Percentiles rank a stretch among this genome's conserved stretches.
phyloP scores from a whole-genome alignment of 1,140 invertebrate species.

The Drosophila kepulauana region DNA sequence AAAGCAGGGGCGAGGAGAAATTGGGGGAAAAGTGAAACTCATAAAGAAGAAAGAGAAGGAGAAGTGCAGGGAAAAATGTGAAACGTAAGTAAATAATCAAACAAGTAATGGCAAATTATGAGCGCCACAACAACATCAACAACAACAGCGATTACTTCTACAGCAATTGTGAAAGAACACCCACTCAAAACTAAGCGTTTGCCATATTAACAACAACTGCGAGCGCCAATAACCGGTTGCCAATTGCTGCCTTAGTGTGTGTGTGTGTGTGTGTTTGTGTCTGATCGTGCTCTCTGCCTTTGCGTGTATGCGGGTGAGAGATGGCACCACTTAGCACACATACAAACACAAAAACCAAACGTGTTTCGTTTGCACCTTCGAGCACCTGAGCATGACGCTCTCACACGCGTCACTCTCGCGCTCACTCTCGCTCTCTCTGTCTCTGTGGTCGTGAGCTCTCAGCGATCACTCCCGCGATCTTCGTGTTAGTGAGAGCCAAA shows the following conservation, averaged over 20 bases:
- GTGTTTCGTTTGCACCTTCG: conserved; percentile 44
- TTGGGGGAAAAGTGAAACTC: conserved; percentile 48
- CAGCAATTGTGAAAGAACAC: conserved; percentile 69
- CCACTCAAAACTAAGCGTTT: conserved; percentile 67
- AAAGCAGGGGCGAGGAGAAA: background rate
- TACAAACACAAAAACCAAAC: conserved; percentile 29
- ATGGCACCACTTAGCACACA: conserved; percentile 14
- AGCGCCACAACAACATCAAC: conserved; percentile 29
- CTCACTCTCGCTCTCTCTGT: conserved; percentile 16
- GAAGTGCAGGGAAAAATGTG: conserved; percentile 38
- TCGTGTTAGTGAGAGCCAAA: background rate
- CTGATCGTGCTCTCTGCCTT: conserved; percentile 15
- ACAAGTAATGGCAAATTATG: conserved; percentile 55
- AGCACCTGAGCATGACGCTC: conserved; percentile 29
- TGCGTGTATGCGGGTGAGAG: conserved; percentile 16
- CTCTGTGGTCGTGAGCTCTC: background rate
- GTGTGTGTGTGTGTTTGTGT: background rate
- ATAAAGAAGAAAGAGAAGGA: conserved; percentile 27
- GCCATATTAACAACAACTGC: conserved; percentile 41
- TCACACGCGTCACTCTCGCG: conserved; percentile 5
- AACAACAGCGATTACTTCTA: conserved; percentile 36
- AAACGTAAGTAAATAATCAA: conserved; percentile 65
- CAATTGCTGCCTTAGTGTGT: conserved; percentile 26
- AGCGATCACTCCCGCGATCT: background rate
- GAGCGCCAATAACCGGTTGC: conserved; percentile 73